Percentiles rank a stretch among this genome's conserved stretches.
phyloP scores from a whole-genome alignment of 2,888 invertebrate genomes.

The Drosophila sordidula region DNA sequence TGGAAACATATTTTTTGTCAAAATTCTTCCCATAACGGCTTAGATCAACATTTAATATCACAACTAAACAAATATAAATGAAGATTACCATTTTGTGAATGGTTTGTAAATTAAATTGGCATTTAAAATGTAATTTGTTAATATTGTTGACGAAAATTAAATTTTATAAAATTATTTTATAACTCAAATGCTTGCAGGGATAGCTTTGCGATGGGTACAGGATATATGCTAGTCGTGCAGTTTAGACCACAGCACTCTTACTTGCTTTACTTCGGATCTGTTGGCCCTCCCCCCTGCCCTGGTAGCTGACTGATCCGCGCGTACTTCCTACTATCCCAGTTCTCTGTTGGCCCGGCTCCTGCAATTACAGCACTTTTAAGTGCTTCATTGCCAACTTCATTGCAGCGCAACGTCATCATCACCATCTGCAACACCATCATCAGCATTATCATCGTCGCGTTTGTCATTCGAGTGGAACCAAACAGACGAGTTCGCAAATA shows the following conservation, averaged over 20 bases:
- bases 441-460: constrained; percentile 50
- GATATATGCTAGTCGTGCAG: background rate
- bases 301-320: constrained; percentile 48
- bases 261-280: constrained; percentile 16
- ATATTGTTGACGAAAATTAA: too few relatives aligned
- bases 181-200: too few relatives aligned
- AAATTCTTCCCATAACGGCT: too few relatives aligned
- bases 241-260: background rate
- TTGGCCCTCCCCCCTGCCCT: constrained; percentile 6
- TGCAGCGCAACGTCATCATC: constrained; percentile 75
- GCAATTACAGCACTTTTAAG: constrained; percentile 81
- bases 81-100: too few relatives aligned
- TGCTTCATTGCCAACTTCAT: constrained; percentile 77
- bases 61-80: too few relatives aligned
- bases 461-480: constrained; percentile 81
- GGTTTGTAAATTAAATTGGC: too few relatives aligned
- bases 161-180: too few relatives aligned
- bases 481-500: constrained; percentile 77
- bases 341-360: constrained; percentile 39
- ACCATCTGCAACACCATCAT: constrained; percentile 6
- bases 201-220: background rate
- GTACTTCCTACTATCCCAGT: constrained; percentile 66
- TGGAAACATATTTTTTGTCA: too few relatives aligned
- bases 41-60: too few relatives aligned
- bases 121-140: too few relatives aligned